A percentile compares a stretch with the other conserved stretches of the same genome.
Evolutionary conservation across 1,140 invertebrate species (phyloP).

Genomic region (Camponotus floridanus): DNA sequence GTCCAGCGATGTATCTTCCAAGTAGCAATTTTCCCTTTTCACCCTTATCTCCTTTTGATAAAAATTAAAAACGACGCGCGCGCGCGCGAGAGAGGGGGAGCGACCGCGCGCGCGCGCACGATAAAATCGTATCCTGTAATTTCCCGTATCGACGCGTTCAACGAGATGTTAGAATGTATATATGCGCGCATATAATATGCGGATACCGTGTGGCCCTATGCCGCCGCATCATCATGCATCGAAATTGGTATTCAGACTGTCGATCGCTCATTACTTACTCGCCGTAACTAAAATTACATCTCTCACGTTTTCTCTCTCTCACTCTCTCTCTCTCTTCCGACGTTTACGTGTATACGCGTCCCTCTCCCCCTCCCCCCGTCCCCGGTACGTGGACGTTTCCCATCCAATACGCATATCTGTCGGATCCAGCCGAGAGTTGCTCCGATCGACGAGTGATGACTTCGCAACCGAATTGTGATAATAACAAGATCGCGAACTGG

Average conservation of each 20-base stretch:
- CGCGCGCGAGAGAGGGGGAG: too few relatives aligned
- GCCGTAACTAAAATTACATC: slow-evolving; percentile 82
- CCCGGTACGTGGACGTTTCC: slow-evolving; percentile 18
- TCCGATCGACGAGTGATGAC: neutral
- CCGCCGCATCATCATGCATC: slow-evolving; percentile 56
- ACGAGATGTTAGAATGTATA: slow-evolving; percentile 19
- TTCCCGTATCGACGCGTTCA: slow-evolving; percentile 20
- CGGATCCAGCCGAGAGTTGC: neutral
- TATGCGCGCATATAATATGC: slow-evolving; percentile 11
- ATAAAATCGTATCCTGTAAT: slow-evolving; percentile 32
- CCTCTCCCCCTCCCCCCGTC: too few relatives aligned
- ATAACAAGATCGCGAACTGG: slow-evolving; percentile 67
- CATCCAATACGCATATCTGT: slow-evolving; percentile 44
- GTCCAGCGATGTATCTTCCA: slow-evolving; percentile 41
- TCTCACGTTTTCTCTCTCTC: slow-evolving; percentile 81
- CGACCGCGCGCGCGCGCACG: neutral
- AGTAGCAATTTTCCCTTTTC: slow-evolving; percentile 61
- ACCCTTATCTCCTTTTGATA: slow-evolving; percentile 38
- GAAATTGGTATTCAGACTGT: slow-evolving; percentile 82
- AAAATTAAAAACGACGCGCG: slow-evolving; percentile 58
- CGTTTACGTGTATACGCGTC: slow-evolving; percentile 26
- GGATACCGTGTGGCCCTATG: slow-evolving; percentile 23
- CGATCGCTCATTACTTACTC: slow-evolving; percentile 83
- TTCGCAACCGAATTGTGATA: slow-evolving; percentile 41
- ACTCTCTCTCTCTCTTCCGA: slow-evolving; percentile 75